Base-by-base conservation (phyloP, 2,888 invertebrate genomes). In the Cyclophora albipunctata region DNA sequence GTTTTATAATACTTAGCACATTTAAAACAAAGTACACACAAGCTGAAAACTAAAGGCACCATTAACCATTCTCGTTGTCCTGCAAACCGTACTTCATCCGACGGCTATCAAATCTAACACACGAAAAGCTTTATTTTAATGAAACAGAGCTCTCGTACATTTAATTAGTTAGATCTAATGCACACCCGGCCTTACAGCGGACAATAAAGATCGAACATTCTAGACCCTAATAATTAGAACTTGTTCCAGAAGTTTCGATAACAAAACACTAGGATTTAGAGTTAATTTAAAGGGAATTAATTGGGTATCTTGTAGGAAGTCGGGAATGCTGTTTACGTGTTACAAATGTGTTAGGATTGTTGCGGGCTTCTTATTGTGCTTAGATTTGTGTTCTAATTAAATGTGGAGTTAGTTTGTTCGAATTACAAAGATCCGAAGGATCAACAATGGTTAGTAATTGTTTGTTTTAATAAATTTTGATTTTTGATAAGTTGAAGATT, bases 181-280 rank as follows among this genome's bases (percentile, higher is more conserved):
- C 70, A 70, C 65, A 62, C 61, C 52, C 61, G 53, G 63, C 67
- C 67, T 67, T 70, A 69, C 72, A 74, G 68, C 70, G 71, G 78
- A 85, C 86, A 87, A 87, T 87, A 86, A 85, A 84, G 84, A 84
- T 84, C 80, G 78, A 77, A 82, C 84, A 86, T 82, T 80, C 72
- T 68, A 67, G 57, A 57, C 62, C 61, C 74, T 76, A 83, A 84
- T 85, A 85, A 86, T 85, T 84, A 84, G 84, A 73, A 75, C 78
- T 81, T 73, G 77, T 73, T 72, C 66, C 61, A 56, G 60, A 64
- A 69, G 69, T 68, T 68, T 68, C 68, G 84, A 84, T 84, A 84
- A 78, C 71, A 69, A 66, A 77, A 74, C 75, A 65, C 68, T 62
- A 59, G 62, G 59, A 63, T 60, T 73, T 67, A 60, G 66, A 68